Evolutionary conservation across 2,113 vertebrate species (phyloP), one percentile per base, ranked within the genome.

Genomic region (Bubo scandiacus): DNA sequence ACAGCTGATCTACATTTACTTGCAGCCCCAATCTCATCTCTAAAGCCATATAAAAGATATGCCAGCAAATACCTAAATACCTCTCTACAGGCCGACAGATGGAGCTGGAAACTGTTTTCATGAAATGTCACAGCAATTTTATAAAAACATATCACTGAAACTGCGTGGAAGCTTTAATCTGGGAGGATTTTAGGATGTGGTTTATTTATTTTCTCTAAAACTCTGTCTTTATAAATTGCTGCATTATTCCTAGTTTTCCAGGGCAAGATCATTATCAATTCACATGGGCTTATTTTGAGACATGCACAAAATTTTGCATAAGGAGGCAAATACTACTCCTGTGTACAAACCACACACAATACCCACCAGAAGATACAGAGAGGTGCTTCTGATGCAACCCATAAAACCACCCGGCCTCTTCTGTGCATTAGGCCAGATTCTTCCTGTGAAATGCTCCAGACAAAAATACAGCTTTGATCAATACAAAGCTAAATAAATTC

Each of bases 271-370:
- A 13, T 12, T 1, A 20, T 6, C 47, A 51, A 6, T 23, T 26
- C 65, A 21, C 34, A 62, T 10, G 10, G 38, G 5, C 11, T 43
- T 27, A 1, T 13, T 68, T 57, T 34, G 45, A 86, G 42, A 29
- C 2, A 3, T 0, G 4, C 4, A 22, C 55, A 42, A 2, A 32
- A n/a, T 65, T 52, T 34, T 3, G 0, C 25, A 22, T 3, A n/a
- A 32, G 29, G 3, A 1, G 5, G 52, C 61, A 52, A 68, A 32
- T 6, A 4, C 0, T 8, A 5, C 49, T 87, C 6, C 59, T 15
- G 40, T 2, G 1, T 58, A 70, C 1, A 0, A 80, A 32, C 11
- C 27, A 40, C 43, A 45, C 8, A 11, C 40, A 18, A 52, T 26
- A 54, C 15, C 63, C 61, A 49, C 6, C 57, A 8, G 1, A 61